Base-by-base conservation (phyloP, 2,888 invertebrate species). In the Agonopterix heracliana region DNA sequence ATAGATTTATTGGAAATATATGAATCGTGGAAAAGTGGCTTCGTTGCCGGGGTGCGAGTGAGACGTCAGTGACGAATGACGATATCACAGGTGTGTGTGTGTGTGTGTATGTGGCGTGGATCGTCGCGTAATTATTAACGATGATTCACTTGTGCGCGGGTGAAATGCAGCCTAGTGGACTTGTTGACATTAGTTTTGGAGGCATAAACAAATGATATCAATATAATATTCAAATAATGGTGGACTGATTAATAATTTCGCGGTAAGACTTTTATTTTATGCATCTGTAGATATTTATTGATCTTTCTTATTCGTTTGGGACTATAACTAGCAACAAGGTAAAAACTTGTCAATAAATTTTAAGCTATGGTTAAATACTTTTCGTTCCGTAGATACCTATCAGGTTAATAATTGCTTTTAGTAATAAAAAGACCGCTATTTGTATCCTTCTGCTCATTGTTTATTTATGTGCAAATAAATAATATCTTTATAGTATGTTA, bases 91-190 rank as follows among this genome's bases (percentile, higher is more conserved):
- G 84, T 82, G 81, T 78, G 71, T 75, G 57, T 60, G 57, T 60
- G 62, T 62, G 79, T 76, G 78, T 78, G 79, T 73, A 76, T 72
- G 80, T 82, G 80, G 83, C 80, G 81, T 82, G 81, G 81, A 82
- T 78, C 81, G 84, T 82, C 85, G 85, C 85, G 81, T 85, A 85
- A 82, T 85, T 86, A 84, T 81, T 88, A 86, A 86, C 85, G 86
- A 85, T 88, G 87, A 88, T 83, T 88, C 87, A 88, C 80, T 85
- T 85, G 83, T 74, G 85, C 80, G 79, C 86, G 81, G 82, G 85
- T 85, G 85, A 87, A 87, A 86, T 86, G 87, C 88, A 84, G 78
- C 84, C 81, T 81, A 81, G 81, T 78, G 81, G 80, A 81, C 81
- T 86, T 88, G 86, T 87, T 88, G 86, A 87, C 85, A 83, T 82